phyloP scores from a whole-genome alignment of 1,140 invertebrate species.

The Drosophila nannoptera region DNA sequence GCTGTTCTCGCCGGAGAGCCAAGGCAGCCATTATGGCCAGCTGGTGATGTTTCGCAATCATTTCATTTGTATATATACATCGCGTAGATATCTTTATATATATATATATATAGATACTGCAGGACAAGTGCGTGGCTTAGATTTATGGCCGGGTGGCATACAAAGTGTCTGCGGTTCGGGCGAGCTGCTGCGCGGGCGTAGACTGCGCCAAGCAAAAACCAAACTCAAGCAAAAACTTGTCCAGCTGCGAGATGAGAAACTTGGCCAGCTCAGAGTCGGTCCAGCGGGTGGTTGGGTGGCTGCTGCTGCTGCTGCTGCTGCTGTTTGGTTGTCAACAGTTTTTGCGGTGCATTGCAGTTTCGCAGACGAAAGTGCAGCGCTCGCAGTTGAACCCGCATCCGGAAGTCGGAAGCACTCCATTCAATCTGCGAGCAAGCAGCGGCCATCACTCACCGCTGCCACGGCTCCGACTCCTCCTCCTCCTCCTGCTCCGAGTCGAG shows the following conservation, averaged over 20 bases:
- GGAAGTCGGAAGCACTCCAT: constrained; percentile 75
- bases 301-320: not conserved
- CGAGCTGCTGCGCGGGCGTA: constrained; percentile 23
- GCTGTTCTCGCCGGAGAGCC: constrained; percentile 38
- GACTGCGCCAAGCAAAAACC: constrained; percentile 10
- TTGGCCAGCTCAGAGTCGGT: constrained; percentile 58
- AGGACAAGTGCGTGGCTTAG: constrained; percentile 25
- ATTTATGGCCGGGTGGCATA: constrained; percentile 74
- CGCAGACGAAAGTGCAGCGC: constrained; percentile 67
- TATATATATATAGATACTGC: constrained; percentile 1
- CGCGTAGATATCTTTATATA: too few species aligned
- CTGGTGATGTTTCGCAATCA: constrained; percentile 74
- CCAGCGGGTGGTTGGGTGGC: constrained; percentile 1
- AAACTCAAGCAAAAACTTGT: constrained; percentile 30
- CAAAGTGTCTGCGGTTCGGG: constrained; percentile 75
- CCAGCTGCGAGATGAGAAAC: constrained; percentile 39
- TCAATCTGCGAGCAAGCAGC: constrained; percentile 72
- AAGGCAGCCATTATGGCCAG: constrained; percentile 64
- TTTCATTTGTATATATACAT: constrained; percentile 61
- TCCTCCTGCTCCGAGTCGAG: not conserved
- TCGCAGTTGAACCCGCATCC: constrained; percentile 50
- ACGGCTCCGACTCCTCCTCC: not conserved
- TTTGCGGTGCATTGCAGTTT: constrained; percentile 57
- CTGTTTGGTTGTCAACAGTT: constrained; percentile 44
- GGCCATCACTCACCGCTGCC: constrained; percentile 31